Evolutionary conservation across 92 coral and sea anemone genomes (phyloP).

Genomic region (Umimayanthus chanpuru): DNA sequence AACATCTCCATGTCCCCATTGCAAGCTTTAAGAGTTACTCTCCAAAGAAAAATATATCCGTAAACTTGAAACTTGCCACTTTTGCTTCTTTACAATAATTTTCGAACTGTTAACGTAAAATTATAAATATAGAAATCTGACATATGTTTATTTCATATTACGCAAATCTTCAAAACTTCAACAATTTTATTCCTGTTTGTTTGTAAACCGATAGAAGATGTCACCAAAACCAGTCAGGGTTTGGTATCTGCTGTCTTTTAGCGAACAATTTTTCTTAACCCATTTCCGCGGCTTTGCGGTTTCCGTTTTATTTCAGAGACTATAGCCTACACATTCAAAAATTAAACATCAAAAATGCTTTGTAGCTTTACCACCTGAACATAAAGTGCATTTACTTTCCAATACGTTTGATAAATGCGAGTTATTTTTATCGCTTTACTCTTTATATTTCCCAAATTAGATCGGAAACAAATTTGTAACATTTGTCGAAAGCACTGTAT

Average conservation of each 20-base stretch:
- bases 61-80: no score
- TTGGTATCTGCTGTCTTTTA: not conserved
- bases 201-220: not conserved
- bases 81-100: not conserved
- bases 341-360: not conserved
- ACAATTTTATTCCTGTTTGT: not conserved
- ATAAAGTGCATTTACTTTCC: not conserved
- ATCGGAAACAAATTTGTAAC: not conserved
- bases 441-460: not conserved
- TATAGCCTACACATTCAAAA: not conserved
- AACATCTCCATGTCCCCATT: not conserved
- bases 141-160: not conserved
- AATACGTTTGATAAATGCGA: not conserved
- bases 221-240: not conserved
- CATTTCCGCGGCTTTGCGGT: not conserved
- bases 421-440: no score
- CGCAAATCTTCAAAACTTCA: not conserved
- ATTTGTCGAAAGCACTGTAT: not conserved
- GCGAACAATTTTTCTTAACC: not conserved
- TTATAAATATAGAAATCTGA: no score
- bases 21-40: not conserved
- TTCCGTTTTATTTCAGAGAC: not conserved
- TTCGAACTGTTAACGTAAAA: not conserved
- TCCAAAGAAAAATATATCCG: not conserved
- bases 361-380: not conserved